These are phyloP conservation scores for Holothuria glaberrima DNA, from an alignment of 35 echinoderm and acorn worm genomes.

Conservation along the genomic window DNA sequence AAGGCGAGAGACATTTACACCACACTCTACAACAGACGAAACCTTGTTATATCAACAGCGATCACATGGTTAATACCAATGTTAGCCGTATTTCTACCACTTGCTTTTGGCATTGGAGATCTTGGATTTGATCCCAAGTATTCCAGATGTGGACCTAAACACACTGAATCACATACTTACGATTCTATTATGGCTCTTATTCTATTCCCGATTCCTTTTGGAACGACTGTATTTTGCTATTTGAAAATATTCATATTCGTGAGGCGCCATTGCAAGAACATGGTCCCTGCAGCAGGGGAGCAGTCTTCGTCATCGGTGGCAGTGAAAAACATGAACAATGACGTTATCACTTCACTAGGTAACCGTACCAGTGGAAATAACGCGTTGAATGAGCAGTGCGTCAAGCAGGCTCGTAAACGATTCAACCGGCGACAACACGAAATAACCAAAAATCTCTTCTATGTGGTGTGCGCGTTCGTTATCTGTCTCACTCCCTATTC, in stretches of 20 bases:
- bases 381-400: conserved; percentile 16
- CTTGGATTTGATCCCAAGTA: conserved; percentile 87
- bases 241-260: conserved; percentile 71
- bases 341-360: conserved; percentile 2
- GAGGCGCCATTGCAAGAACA: conserved; percentile 54
- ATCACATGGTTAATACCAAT: conserved; percentile 75
- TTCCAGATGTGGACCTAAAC: conserved; percentile 68
- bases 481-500: conserved; percentile 77
- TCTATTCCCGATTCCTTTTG: conserved; percentile 70
- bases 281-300: conserved; percentile 7
- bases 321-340: conserved; percentile 4
- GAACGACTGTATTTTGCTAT: conserved; percentile 73
- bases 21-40: conserved; percentile 44
- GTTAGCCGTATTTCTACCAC: conserved; percentile 61
- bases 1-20: conserved; percentile 55
- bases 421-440: conserved; percentile 59
- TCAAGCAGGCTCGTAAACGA: conserved; percentile 30
- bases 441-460: conserved; percentile 86
- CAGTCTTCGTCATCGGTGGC: conserved; percentile 42
- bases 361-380: conserved; percentile 38
- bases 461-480: conserved; percentile 77
- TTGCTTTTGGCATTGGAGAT: conserved; percentile 58
- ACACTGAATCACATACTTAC: conserved; percentile 67
- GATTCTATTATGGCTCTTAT: conserved; percentile 67
- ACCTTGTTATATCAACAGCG: conserved; percentile 60